phyloP scores from a whole-genome alignment of 2,113 vertebrate species.

The Grammomys surdaster region DNA sequence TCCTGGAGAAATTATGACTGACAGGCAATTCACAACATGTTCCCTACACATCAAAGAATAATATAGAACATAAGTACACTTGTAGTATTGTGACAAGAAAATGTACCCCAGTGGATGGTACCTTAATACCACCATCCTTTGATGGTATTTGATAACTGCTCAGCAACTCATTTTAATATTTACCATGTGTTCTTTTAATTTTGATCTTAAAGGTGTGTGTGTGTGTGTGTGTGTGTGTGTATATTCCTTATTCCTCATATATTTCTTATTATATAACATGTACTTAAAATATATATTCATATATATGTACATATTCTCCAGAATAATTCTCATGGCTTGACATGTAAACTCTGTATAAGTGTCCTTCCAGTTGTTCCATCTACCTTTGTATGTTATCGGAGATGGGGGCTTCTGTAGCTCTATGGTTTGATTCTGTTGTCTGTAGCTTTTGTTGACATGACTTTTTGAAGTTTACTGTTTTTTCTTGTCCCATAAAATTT shows the following conservation, averaged over 20 bases:
- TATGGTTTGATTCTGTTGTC: neutral
- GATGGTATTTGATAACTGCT: neutral
- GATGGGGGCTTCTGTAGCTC: neutral
- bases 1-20: neutral
- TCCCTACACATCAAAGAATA: neutral
- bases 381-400: neutral
- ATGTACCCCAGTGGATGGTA: neutral
- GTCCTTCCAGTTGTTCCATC: neutral
- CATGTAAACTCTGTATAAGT: neutral
- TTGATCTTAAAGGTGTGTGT: slow-evolving; percentile 8
- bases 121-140: neutral
- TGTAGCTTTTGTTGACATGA: neutral
- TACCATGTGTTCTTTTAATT: neutral
- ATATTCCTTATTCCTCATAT: too few relatives aligned
- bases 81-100: neutral
- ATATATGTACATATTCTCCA: neutral
- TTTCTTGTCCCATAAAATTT: slow-evolving; percentile 31
- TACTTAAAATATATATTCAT: neutral
- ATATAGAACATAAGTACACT: neutral
- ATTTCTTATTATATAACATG: neutral
- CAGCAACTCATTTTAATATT: neutral
- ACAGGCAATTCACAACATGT: neutral
- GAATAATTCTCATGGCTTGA: neutral
- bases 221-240: neutral
- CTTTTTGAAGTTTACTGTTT: slow-evolving; percentile 1